phyloP scores from a whole-genome alignment of 2,797 vertebrate genomes.

The Tragopan temminckii region DNA sequence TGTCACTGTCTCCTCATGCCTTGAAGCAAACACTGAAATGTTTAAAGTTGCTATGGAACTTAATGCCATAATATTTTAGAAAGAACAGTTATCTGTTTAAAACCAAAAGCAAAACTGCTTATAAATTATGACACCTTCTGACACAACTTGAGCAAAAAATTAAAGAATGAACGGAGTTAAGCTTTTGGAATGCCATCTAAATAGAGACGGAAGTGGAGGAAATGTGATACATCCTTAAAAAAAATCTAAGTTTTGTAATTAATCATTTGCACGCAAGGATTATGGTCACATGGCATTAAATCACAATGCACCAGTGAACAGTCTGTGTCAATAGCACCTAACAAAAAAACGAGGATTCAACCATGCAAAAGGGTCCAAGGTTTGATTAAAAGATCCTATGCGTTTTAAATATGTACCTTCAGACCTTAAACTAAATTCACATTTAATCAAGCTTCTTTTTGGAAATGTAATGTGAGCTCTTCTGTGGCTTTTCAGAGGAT shows the following conservation, averaged over 20 bases:
- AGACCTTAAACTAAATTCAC: conserved; percentile 52
- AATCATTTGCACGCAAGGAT: conserved; percentile 42
- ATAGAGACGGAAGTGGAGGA: not conserved
- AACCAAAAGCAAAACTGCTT: conserved; percentile 39
- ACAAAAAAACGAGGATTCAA: conserved; percentile 16
- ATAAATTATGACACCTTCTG: conserved; percentile 22
- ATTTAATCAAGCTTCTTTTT: conserved; percentile 62
- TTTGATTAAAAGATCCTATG: conserved; percentile 46
- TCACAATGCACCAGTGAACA: conserved; percentile 40
- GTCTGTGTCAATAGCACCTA: not conserved
- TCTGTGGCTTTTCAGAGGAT: conserved; percentile 50
- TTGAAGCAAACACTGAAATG: conserved; percentile 76
- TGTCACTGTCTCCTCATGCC: conserved; percentile 82
- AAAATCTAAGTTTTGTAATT: conserved; percentile 12
- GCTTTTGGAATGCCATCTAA: not conserved
- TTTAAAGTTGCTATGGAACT: conserved; percentile 67
- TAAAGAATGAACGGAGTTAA: not conserved
- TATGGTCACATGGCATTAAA: conserved; percentile 26
- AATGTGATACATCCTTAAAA: conserved; percentile 5
- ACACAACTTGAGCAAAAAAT: not conserved
- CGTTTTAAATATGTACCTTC: conserved; percentile 39
- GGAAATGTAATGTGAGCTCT: conserved; percentile 34
- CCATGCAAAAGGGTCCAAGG: not conserved
- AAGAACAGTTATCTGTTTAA: conserved; percentile 75
- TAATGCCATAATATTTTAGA: conserved; percentile 76